Evolutionary conservation across 2,888 invertebrate species (phyloP), one percentile per base, ranked within the genome.

Genomic region (Clusia tigrina): DNA sequence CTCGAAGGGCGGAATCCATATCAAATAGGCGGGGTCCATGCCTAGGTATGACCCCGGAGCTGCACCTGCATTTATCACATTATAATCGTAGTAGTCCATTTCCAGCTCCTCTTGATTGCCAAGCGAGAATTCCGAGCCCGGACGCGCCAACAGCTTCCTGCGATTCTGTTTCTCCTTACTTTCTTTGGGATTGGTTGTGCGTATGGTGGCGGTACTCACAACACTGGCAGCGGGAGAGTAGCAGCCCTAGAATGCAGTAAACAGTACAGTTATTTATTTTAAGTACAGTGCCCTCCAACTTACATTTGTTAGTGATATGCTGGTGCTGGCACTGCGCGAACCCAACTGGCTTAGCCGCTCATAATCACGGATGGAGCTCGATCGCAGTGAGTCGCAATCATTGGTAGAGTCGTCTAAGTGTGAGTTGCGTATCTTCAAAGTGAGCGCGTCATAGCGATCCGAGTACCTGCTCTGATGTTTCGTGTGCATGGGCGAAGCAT

Each of bases 31-130:
- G 1, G 94, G 94, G 81, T 94, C 94, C 94, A 94, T 94, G 54
- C 93, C 93, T 62, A 94, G 83, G 77, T 93, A 94, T 0, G 93
- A 94, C 20, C 94, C 94, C 1, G 94, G 94, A 15, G 91, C 93
- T 9, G 92, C 92, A 65, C 91, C 91, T 1, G 89, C 88, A 78
- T 94, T 94, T 56, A 91, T 90, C 6, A 94, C 94, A 85, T 94
- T 93, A 74, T 94, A 94, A 78, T 94, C 94, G 78, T 94, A 94
- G 76, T 94, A 94, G 80, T 94, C 94, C 68, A 94, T 86, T 81
- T 94, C 94, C 76, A 94, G 86, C 75, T 94, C 94, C 53, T 86
- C 86, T 55, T 91, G 92, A 53, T 89, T 90, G 0, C 86, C 86
- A 24, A 94, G 85, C 57, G 93, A 93, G 72, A 93, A 90, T 77